Percentiles rank a stretch among this genome's conserved stretches.
These are phyloP conservation scores for Ligdia adustata DNA, from an alignment of 2,888 invertebrate species.

Conservation along the genomic window DNA sequence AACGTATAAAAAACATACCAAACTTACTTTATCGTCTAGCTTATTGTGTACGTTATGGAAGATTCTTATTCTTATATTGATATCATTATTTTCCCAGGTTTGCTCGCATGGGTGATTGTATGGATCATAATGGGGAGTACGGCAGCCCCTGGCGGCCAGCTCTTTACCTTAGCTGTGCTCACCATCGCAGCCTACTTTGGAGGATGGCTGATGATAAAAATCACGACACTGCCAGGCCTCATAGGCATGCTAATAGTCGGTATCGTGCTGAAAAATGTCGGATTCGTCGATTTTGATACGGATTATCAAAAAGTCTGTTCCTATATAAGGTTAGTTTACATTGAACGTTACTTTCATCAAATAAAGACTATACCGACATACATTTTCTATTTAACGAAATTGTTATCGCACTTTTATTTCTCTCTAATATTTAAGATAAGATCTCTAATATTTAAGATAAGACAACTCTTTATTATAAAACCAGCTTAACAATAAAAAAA, in stretches of 20 bases:
- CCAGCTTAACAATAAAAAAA: too few species aligned
- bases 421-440: too few species aligned
- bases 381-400: too few species aligned
- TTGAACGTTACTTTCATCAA: too few species aligned
- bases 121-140: slow-evolving; percentile 90
- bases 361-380: too few species aligned
- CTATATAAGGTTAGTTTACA: slow-evolving; percentile 85
- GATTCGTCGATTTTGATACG: slow-evolving; percentile 88
- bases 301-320: slow-evolving; percentile 86
- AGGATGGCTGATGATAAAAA: slow-evolving; percentile 90
- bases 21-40: too few species aligned
- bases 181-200: slow-evolving; percentile 92
- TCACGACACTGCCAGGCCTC: slow-evolving; percentile 92
- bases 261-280: slow-evolving; percentile 88
- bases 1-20: too few species aligned
- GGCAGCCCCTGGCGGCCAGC: slow-evolving; percentile 92
- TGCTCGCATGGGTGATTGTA: slow-evolving; percentile 90
- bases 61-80: too few species aligned
- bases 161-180: slow-evolving; percentile 90
- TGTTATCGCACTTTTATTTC: too few species aligned
- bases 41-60: too few species aligned
- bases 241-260: slow-evolving; percentile 95
- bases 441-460: too few species aligned
- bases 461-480: too few species aligned
- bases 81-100: slow-evolving; percentile 65